These are phyloP conservation scores for Cygnus atratus DNA, from an alignment of 2,113 vertebrate genomes.

Conservation along the genomic window DNA sequence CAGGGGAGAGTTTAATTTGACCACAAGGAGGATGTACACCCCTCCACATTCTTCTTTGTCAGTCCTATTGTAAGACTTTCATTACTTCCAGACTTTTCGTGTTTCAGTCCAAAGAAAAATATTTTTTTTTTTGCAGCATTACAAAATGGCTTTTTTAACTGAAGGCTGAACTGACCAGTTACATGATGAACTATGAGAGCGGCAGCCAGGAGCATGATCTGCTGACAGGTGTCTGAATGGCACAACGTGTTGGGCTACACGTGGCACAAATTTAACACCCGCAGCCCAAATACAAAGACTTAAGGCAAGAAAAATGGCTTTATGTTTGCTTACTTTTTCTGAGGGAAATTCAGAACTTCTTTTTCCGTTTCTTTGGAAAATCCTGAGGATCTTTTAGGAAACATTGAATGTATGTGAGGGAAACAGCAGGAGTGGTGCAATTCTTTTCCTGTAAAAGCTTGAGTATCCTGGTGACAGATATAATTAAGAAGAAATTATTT, in stretches of 20 bases:
- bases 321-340: neutral
- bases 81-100: neutral
- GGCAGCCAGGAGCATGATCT: neutral
- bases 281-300: fast-evolving
- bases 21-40: neutral
- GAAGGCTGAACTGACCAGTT: neutral
- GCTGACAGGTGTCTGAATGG: neutral
- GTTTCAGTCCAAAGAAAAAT: neutral
- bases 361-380: neutral
- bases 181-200: neutral
- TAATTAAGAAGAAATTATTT: neutral
- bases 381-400: neutral
- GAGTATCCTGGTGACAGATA: neutral
- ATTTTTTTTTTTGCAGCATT: neutral
- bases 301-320: neutral
- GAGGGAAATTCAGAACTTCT: neutral
- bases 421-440: neutral
- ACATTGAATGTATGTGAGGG: neutral
- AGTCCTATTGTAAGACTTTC: neutral
- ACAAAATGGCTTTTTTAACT: neutral
- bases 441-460: neutral
- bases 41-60: neutral
- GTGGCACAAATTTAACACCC: neutral
- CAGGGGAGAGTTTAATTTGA: neutral
- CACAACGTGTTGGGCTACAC: fast-evolving